These are phyloP conservation scores for Conops quadrifasciatus DNA, from an alignment of 2,888 invertebrate genomes.

Conservation along the genomic window DNA sequence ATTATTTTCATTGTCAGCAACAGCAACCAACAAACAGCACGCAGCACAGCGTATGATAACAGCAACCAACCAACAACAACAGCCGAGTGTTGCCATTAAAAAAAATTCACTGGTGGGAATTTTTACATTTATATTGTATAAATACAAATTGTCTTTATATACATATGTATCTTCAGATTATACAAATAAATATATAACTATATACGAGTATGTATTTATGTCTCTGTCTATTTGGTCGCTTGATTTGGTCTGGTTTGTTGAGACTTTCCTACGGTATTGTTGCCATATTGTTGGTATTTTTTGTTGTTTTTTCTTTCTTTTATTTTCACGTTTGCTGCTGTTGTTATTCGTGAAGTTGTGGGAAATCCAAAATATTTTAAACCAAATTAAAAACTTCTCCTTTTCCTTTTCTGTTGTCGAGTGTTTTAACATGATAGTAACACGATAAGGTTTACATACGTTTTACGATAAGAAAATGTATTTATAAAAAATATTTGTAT, in stretches of 20 bases:
- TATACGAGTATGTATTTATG: background rate
- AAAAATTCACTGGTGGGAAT: slow-evolving; percentile 29
- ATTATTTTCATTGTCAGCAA: slow-evolving; percentile 18
- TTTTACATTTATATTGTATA: slow-evolving; percentile 5
- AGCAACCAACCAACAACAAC: slow-evolving; percentile 10
- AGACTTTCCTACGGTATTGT: slow-evolving; percentile 14
- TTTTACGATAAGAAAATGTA: background rate
- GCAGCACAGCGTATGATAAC: slow-evolving; percentile 8
- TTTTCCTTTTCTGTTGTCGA: background rate
- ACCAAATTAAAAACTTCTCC: background rate
- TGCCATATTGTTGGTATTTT: slow-evolving; percentile 16
- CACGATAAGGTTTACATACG: background rate
- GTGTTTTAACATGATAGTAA: background rate
- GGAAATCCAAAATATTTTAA: slow-evolving; percentile 23
- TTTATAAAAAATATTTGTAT: background rate
- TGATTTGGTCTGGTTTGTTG: slow-evolving; percentile 8
- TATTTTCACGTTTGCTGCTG: background rate
- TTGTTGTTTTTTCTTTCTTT: background rate
- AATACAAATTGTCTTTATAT: background rate
- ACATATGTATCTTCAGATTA: background rate
- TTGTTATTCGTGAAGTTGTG: background rate
- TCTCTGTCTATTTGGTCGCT: slow-evolving; percentile 1
- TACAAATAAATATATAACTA: background rate
- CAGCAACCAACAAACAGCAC: background rate
- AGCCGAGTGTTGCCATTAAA: slow-evolving; percentile 6